Conservation (phyloP, 1,140 invertebrate species). For the Conopomorpha cramerella region DNA sequence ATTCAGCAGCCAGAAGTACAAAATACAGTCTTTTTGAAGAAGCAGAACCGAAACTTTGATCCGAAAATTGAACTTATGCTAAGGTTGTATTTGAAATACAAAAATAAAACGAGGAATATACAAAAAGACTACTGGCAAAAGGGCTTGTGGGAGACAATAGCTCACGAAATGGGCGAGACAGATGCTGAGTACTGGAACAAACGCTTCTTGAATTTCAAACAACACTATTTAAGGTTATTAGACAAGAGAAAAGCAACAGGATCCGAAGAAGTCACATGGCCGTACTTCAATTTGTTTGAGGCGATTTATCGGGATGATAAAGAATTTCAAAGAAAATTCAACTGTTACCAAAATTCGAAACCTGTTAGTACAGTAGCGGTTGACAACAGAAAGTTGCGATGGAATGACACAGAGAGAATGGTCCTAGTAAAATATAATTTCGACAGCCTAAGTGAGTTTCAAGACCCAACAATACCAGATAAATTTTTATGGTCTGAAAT, state of each 20-base stretch:
- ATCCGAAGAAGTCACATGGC: slow-evolving; percentile 25
- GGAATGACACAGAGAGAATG: slow-evolving; percentile 27
- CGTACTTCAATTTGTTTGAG: slow-evolving; percentile 38
- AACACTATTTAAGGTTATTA: slow-evolving; percentile 37
- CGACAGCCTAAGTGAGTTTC: slow-evolving; percentile 44
- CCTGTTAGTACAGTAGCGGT: not conserved
- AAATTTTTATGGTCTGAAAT: slow-evolving; percentile 45
- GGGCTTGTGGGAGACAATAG: slow-evolving; percentile 35
- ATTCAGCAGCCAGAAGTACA: slow-evolving; percentile 8
- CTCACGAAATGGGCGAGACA: slow-evolving; percentile 29
- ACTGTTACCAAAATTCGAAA: not conserved
- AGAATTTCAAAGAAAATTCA: slow-evolving; percentile 32
- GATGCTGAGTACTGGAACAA: slow-evolving; percentile 44
- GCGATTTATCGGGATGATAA: slow-evolving; percentile 36
- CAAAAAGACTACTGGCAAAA: slow-evolving; percentile 15
- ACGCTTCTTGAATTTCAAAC: slow-evolving; percentile 42
- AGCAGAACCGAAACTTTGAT: slow-evolving; percentile 8
- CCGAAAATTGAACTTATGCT: slow-evolving; percentile 35
- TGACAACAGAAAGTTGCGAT: slow-evolving; percentile 8
- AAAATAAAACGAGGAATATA: slow-evolving; percentile 12
- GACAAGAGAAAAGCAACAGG: slow-evolving; percentile 23
- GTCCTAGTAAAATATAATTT: slow-evolving; percentile 40
- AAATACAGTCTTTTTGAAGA: too few relatives aligned
- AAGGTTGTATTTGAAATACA: slow-evolving; percentile 34
- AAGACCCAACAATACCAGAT: slow-evolving; percentile 36